Evolutionary conservation across 2,888 invertebrate genomes (phyloP).

Genomic region (Leptopilina syphax): DNA sequence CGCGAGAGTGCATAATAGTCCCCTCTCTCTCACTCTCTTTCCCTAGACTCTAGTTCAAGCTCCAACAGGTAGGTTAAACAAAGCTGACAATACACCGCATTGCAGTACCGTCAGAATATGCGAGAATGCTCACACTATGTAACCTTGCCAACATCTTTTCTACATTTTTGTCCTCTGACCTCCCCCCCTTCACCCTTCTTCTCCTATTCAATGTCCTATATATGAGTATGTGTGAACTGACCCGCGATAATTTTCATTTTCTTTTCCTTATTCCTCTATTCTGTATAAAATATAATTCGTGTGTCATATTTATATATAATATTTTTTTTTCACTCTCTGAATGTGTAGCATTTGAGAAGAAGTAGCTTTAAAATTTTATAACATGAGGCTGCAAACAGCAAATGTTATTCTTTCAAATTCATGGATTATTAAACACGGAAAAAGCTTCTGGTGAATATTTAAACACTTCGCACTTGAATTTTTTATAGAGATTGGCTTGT

Average conservation of each 20-base stretch:
- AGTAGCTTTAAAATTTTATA: neutral
- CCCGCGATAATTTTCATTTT: slow-evolving; percentile 18
- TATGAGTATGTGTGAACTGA: neutral
- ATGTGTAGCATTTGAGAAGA: neutral
- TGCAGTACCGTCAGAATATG: slow-evolving; percentile 60
- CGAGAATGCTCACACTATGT: slow-evolving; percentile 48
- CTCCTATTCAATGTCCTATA: no score
- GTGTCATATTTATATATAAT: neutral
- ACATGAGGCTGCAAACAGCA: neutral
- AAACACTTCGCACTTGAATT: neutral
- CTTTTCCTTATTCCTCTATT: neutral
- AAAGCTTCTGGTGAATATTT: neutral
- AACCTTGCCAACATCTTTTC: slow-evolving; percentile 56
- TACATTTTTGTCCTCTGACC: slow-evolving; percentile 46
- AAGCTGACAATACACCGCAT: slow-evolving; percentile 66
- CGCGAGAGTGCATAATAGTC: slow-evolving; percentile 50
- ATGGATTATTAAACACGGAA: neutral
- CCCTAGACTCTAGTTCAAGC: slow-evolving; percentile 53
- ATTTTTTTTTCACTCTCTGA: neutral
- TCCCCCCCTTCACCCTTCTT: no score
- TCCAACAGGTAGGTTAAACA: slow-evolving; percentile 69
- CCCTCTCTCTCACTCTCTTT: no score
- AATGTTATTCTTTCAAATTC: slow-evolving; percentile 12
- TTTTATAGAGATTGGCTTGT: neutral
- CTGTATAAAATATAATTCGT: neutral